Conservation (phyloP, 2,888 invertebrate genomes). For the Luperina testacea region DNA sequence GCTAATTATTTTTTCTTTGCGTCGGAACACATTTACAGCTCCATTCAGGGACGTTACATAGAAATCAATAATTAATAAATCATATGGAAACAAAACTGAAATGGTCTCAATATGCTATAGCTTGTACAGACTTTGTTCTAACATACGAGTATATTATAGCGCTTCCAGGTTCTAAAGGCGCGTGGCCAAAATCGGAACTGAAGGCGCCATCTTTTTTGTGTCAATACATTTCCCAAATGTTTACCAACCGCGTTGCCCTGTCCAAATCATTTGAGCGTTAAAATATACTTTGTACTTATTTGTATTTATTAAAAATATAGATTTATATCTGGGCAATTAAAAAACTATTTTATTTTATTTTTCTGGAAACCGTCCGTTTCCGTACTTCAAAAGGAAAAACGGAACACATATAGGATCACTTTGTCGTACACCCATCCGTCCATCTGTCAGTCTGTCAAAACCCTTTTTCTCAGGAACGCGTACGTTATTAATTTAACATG, state of each 20-base stretch:
- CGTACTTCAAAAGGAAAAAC: not conserved
- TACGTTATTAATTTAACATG: not conserved
- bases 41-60: fast-evolving
- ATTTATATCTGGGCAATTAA: not conserved
- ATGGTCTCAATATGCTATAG: not conserved
- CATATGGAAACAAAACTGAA: not conserved
- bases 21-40: not conserved
- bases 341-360: not conserved
- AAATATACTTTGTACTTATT: not conserved
- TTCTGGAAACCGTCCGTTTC: not conserved
- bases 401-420: not conserved
- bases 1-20: not conserved
- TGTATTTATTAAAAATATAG: not conserved
- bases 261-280: not conserved
- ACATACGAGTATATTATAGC: not conserved
- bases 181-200: not conserved
- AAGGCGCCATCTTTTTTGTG: not conserved
- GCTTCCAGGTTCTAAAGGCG: not conserved
- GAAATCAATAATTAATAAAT: not conserved
- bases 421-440: not conserved
- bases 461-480: not conserved
- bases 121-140: not conserved
- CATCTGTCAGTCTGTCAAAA: not conserved
- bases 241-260: not conserved
- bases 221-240: not conserved